Conservation (phyloP, 2,113 vertebrate species). For the Notiomystis cincta region DNA sequence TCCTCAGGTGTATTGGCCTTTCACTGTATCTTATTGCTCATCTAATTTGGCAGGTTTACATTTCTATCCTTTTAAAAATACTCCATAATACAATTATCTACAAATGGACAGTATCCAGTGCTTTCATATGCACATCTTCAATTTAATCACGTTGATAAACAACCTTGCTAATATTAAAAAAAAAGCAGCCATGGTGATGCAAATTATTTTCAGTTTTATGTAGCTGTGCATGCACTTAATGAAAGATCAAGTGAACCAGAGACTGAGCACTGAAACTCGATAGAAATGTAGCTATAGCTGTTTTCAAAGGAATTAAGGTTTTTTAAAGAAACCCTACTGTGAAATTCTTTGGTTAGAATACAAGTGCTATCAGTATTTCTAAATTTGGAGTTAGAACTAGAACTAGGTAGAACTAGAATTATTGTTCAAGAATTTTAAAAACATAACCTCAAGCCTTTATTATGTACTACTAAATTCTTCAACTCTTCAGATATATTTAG, state of each 20-base stretch:
- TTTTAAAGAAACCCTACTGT: conserved; percentile 15
- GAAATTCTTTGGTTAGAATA: conserved; percentile 76
- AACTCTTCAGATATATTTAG: not conserved
- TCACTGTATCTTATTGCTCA: conserved; percentile 69
- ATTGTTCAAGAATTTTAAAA: not conserved
- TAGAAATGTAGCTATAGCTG: not conserved
- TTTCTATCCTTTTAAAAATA: conserved; percentile 36
- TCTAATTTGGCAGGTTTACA: conserved; percentile 40
- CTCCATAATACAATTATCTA: conserved; percentile 42
- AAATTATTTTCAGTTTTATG: conserved; percentile 31
- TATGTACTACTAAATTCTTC: not conserved
- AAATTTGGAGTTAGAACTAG: conserved; percentile 44
- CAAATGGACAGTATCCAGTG: not conserved
- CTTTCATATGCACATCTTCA: not conserved
- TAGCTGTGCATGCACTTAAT: not conserved
- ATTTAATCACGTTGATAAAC: not conserved
- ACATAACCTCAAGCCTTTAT: not conserved
- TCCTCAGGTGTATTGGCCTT: conserved; percentile 46
- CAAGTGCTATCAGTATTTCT: conserved; percentile 37
- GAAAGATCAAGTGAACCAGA: not conserved
- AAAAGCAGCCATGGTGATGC: not conserved
- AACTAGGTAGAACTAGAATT: not conserved
- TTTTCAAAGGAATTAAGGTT: conserved; percentile 15
- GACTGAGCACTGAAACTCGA: conserved; percentile 13
- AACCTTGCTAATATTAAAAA: not conserved